A percentile compares a stretch with the other conserved stretches of the same genome.
phyloP scores from a whole-genome alignment of 1,140 invertebrate species.

The Mylabris phalerata region DNA sequence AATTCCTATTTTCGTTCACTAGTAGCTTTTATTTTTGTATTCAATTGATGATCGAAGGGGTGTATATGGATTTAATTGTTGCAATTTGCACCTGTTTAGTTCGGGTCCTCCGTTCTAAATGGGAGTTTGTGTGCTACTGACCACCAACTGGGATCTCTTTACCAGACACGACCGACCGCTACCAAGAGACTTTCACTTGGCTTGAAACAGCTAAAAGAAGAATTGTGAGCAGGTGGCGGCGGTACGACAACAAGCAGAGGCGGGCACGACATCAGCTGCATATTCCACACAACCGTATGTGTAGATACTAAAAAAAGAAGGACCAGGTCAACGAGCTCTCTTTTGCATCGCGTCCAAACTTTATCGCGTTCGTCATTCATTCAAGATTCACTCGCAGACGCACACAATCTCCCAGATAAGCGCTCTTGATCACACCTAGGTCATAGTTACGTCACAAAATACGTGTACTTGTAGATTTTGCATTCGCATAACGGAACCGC shows the following conservation, averaged over 20 bases:
- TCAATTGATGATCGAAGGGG: not conserved
- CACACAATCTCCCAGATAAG: not conserved
- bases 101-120: constrained; percentile 13
- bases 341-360: constrained; percentile 1
- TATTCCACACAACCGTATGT: not conserved
- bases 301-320: not conserved
- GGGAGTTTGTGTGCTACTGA: constrained; percentile 28
- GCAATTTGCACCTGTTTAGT: constrained; percentile 13
- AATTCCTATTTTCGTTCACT: not conserved
- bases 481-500: too few species aligned
- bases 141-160: constrained; percentile 1
- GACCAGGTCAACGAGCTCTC: constrained; percentile 17
- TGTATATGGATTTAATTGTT: not conserved
- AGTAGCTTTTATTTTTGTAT: not conserved
- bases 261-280: constrained; percentile 19
- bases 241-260: constrained; percentile 1
- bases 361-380: constrained; percentile 18
- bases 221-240: not conserved
- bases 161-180: not conserved
- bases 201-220: constrained; percentile 9
- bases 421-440: constrained; percentile 10
- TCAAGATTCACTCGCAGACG: constrained; percentile 19
- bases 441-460: constrained; percentile 22
- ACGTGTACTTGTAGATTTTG: not conserved
- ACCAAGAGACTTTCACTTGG: constrained; percentile 20